Conservation (phyloP, 1,140 invertebrate species). For the Lithobius niger region DNA sequence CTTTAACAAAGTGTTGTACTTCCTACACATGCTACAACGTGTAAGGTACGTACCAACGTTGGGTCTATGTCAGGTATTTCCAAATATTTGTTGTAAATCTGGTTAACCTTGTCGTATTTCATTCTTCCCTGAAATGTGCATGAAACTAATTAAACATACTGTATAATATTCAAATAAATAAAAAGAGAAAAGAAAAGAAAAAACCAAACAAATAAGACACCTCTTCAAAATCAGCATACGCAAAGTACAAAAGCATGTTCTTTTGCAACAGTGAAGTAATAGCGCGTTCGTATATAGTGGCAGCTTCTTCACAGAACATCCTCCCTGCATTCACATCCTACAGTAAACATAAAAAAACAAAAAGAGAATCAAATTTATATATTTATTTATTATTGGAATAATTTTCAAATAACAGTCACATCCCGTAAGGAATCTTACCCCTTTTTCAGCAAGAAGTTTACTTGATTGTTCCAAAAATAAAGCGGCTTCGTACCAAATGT, state of each 20-base stretch:
- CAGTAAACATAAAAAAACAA: too few relatives aligned
- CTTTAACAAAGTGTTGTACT: too few relatives aligned
- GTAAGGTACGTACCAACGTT: constrained; percentile 61
- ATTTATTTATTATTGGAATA: too few relatives aligned
- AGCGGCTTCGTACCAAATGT: constrained; percentile 97
- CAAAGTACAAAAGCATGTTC: constrained; percentile 91
- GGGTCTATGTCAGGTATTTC: constrained; percentile 83
- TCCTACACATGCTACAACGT: too few relatives aligned
- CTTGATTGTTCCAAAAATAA: constrained; percentile 89
- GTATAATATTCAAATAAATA: too few relatives aligned
- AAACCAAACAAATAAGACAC: constrained; percentile 24
- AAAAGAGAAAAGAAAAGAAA: too few relatives aligned
- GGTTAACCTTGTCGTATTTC: constrained; percentile 94
- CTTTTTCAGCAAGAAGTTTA: constrained; percentile 84
- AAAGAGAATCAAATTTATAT: too few relatives aligned
- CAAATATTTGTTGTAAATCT: constrained; percentile 86
- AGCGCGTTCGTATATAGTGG: constrained; percentile 84
- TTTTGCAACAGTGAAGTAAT: constrained; percentile 69
- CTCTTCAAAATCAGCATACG: constrained; percentile 98
- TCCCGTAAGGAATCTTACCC: too few relatives aligned
- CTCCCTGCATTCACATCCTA: constrained; percentile 83
- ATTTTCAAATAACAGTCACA: too few relatives aligned
- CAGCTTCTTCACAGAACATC: constrained; percentile 83
- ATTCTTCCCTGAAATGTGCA: constrained; percentile 58
- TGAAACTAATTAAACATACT: too few relatives aligned